Conservation (phyloP, 2,888 invertebrate species). For the Erpobdella octoculata region DNA sequence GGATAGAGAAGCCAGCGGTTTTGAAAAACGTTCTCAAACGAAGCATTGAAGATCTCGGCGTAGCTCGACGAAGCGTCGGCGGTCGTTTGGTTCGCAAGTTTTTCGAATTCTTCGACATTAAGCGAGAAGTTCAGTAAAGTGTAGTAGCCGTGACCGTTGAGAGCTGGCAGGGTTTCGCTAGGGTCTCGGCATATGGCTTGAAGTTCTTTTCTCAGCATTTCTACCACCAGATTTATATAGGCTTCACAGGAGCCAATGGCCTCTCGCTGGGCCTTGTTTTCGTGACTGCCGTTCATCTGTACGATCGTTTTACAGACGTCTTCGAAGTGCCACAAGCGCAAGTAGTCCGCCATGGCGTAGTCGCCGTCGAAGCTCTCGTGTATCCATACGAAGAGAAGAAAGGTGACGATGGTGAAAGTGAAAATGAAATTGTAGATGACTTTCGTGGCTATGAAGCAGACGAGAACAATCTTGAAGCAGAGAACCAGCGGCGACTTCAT, state of each 20-base stretch:
- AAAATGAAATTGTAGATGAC: neutral
- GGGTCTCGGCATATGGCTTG: too few species aligned
- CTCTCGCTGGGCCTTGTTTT: neutral
- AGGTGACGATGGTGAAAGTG: neutral
- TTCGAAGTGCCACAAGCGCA: neutral
- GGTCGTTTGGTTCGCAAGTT: too few species aligned
- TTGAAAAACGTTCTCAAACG: neutral
- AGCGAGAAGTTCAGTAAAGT: too few species aligned
- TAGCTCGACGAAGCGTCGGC: too few species aligned
- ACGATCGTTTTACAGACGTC: neutral
- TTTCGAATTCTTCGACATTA: too few species aligned
- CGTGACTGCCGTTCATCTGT: neutral
- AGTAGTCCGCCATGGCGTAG: neutral
- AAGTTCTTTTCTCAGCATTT: neutral
- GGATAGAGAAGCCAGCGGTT: neutral
- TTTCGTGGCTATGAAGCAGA: neutral
- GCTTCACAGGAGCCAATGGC: neutral
- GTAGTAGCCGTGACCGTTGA: too few species aligned
- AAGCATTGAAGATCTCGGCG: too few species aligned
- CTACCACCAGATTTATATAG: neutral
- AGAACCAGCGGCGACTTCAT: neutral
- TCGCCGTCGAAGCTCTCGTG: neutral
- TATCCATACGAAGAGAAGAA: constrained; percentile 3
- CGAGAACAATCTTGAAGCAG: neutral
- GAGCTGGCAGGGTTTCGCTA: too few species aligned